Base-by-base conservation (phyloP, 1,140 invertebrate genomes). In the Drosophila pallidifrons region DNA sequence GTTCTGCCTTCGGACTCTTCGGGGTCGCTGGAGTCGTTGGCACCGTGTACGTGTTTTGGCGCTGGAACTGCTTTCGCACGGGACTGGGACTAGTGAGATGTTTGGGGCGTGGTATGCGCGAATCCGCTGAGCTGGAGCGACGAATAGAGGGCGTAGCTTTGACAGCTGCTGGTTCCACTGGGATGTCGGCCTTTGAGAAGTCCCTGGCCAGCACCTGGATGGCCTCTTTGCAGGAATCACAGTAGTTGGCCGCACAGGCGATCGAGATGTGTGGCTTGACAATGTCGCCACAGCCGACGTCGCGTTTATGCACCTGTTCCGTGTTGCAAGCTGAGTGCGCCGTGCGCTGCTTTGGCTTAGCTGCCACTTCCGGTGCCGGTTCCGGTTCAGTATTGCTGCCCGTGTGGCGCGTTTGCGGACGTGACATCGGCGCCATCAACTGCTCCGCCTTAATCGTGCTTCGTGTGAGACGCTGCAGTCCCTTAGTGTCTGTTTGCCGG, bases 151-250 rank as follows among this genome's bases (percentile, higher is more conserved):
- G 46, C 0, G 55, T 28, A 1, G 65, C 0, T 2, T n/a, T 4
- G 0, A 38, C 11, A 6, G 65, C 4, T n/a, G 59, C 6, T 3
- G 75, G n/a, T 15, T 59, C 49, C 0, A 30, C 5, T 1, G 15
- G 20, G 10, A 68, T 57, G 25, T 69, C 68, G 5, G 73, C 57
- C 73, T 90, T 92, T 3, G 93, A 92, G 74, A 94, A 93, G 51
- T 94, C 93, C 65, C 93, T 93, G 15, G 94, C 94, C 67, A 94
- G 90, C 43, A 91, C 93, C 41, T 94, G 94, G 30, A 95, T 95
- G 8, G 93, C 93, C 61, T 94, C 94, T 78, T 95, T 95, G 85
- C 95, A 95, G 75, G 95, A 95, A 81, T 95, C 95, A 93, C 95
- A 95, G 66, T 95, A 94, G 77, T 94, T 94, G 41, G 94, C 94